Base-by-base conservation (phyloP, 2,113 vertebrate genomes). In the Equus przewalskii region DNA sequence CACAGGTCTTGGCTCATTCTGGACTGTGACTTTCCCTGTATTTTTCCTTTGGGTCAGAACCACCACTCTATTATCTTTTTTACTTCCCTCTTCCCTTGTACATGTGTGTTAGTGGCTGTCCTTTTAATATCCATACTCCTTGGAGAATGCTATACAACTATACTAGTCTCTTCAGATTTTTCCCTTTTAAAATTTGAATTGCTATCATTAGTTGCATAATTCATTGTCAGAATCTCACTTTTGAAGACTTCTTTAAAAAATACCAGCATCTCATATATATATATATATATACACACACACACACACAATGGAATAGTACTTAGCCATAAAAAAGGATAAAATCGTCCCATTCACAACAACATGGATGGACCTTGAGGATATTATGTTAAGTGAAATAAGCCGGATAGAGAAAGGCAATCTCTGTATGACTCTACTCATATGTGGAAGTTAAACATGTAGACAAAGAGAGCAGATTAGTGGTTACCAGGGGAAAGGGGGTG, bases 201-300 rank as follows among this genome's bases (percentile, higher is more conserved):
- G 79, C 12, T 73, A 36, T 89, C 75, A 62, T 65, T 80, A 82
- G 78, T 64, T 95, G 60, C n/a, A 70, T 87, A 92, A 33, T 51
- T 69, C 26, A 21, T 58, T 49, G 36, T 88, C 62, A 90, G 44
- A 84, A 36, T 78, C 54, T 79, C 64, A 36, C 81, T 87, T 92
- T 79, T 79, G 46, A 92, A 30, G 46, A 56, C 70, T 88, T 96
- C 60, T 88, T 94, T 88, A 11, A 70, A 78, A 73, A 88, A 82
- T 56, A 33, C 73, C 73, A 94, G 28, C 64, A 72, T 85, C 36
- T 41, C 36, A 41, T 41, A 41, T 41, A 41, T 41, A 41, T 41
- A 41, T 41, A 41, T 41, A 41, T 41, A 41, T 41, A 41, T 41
- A 36, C 2, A 36, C 36, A 36, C 36, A 36, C 36, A 36, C 36